These are phyloP conservation scores for Atrichornis clamosus DNA, from an alignment of 2,113 vertebrate genomes.

Conservation along the genomic window DNA sequence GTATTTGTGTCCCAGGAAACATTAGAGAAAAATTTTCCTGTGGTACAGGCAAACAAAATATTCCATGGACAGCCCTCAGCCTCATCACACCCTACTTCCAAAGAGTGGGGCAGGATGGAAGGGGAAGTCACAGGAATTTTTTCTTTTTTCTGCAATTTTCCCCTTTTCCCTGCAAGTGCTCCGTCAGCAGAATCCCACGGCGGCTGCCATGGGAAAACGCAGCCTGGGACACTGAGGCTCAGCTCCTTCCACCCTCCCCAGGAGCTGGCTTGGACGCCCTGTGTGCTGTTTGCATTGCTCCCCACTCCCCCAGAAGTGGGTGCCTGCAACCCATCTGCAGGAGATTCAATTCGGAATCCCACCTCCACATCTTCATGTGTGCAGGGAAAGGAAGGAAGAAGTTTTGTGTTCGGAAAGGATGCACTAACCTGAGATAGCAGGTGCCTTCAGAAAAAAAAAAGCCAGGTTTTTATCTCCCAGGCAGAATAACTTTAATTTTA, in stretches of 20 bases:
- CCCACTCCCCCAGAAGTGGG: background rate
- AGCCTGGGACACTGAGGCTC: background rate
- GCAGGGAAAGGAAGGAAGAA: background rate
- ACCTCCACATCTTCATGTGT: rapidly evolving
- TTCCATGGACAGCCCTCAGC: background rate
- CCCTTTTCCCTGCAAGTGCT: background rate
- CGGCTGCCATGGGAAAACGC: background rate
- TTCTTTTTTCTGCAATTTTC: background rate
- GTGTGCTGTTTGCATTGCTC: too few relatives aligned
- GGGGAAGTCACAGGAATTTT: background rate
- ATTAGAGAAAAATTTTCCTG: background rate
- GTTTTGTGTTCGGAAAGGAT: background rate
- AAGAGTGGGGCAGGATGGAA: background rate
- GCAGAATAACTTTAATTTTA: background rate
- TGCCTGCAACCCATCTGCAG: background rate
- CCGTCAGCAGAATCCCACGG: rapidly evolving
- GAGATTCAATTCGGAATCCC: background rate
- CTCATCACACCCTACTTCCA: background rate
- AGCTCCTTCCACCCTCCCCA: background rate
- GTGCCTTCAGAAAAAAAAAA: background rate
- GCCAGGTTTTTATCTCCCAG: background rate
- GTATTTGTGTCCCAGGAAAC: background rate
- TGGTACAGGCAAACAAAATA: background rate
- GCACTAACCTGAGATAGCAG: background rate
- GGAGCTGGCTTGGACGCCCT: rapidly evolving